Evolutionary conservation across 2,888 invertebrate species (phyloP).

Genomic region (Heliconius ismenius): DNA sequence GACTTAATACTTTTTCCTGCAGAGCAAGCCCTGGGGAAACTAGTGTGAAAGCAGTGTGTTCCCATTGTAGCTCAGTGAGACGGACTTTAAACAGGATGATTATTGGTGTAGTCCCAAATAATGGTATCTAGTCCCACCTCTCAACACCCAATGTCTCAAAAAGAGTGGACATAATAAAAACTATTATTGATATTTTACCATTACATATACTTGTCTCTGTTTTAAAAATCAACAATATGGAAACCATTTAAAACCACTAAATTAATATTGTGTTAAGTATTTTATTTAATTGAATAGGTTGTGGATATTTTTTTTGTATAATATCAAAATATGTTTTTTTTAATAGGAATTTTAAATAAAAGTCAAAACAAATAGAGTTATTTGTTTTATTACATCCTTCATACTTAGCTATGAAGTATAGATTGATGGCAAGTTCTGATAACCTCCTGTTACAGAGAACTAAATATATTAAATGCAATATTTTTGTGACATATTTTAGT

Average conservation of each 20-base stretch:
- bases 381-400: constrained; percentile 36
- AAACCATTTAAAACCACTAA: neutral
- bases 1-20: neutral
- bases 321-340: neutral
- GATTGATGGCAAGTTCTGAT: constrained; percentile 49
- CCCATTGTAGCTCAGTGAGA: too few relatives aligned
- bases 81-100: too few relatives aligned
- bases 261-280: neutral
- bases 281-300: neutral
- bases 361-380: constrained; percentile 25
- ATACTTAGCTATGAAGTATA: constrained; percentile 45
- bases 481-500: constrained; percentile 32
- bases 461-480: constrained; percentile 44
- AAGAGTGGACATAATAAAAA: too few relatives aligned
- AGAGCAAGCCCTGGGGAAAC: neutral
- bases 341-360: constrained; percentile 12
- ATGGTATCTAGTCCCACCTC: too few relatives aligned
- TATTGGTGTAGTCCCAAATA: too few relatives aligned
- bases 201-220: too few relatives aligned
- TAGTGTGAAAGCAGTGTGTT: neutral
- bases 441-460: constrained; percentile 30
- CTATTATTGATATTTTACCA: too few relatives aligned
- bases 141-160: too few relatives aligned
- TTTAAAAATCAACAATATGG: neutral
- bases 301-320: neutral